Conservation (phyloP, 92 coral and sea anemone species). For the Anthopleura xanthogrammica region DNA sequence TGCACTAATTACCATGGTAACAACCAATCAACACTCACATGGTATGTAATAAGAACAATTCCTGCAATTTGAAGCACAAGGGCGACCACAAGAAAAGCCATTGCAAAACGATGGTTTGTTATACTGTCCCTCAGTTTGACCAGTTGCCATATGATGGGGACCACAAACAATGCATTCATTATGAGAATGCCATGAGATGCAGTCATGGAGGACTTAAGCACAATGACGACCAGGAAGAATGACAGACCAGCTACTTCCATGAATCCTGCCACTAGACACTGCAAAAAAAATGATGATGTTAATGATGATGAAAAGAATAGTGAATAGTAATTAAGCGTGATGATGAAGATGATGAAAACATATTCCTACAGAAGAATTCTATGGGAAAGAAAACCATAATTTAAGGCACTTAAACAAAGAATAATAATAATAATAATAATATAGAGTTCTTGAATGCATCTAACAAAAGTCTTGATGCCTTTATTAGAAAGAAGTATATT, state of each 20-base stretch:
- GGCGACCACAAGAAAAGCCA: constrained; percentile 26
- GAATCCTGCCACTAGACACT: constrained; percentile 62
- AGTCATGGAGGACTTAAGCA: constrained; percentile 24
- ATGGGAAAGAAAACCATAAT: no score
- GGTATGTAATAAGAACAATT: constrained; percentile 38
- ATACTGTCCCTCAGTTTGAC: constrained; percentile 16
- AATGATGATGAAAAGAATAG: not conserved
- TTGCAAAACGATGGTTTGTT: constrained; percentile 3
- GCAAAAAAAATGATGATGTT: not conserved
- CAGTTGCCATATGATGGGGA: constrained; percentile 69
- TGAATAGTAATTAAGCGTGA: not conserved
- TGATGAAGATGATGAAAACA: no score
- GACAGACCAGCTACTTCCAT: constrained; percentile 81
- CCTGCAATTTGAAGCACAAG: constrained; percentile 54
- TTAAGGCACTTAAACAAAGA: no score
- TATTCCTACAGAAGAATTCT: no score
- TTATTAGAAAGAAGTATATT: no score
- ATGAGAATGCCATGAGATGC: constrained; percentile 62
- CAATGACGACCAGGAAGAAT: constrained; percentile 55
- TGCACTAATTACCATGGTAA: no score
- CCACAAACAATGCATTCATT: constrained; percentile 74
- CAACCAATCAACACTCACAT: constrained; percentile 20
- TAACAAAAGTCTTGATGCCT: no score
- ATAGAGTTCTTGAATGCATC: no score
- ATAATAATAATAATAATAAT: no score